These are phyloP conservation scores for Argyrosomus regius DNA, from an alignment of 2,797 vertebrate species.

Conservation along the genomic window DNA sequence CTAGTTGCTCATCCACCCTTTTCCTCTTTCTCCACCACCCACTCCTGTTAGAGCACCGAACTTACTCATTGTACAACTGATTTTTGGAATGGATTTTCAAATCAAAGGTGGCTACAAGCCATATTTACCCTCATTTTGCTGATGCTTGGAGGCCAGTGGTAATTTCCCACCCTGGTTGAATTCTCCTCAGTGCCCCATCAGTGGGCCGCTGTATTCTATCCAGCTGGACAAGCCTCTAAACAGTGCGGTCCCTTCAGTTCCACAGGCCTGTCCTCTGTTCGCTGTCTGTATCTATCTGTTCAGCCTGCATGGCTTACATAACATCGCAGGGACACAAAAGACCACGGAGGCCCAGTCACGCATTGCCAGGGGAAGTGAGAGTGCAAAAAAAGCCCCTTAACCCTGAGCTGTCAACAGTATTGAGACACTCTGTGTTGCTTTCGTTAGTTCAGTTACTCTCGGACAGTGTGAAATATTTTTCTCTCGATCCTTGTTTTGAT, in stretches of 20 bases:
- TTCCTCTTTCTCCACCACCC: slow-evolving; percentile 21
- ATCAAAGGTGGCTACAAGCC: background rate
- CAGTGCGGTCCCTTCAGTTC: slow-evolving; percentile 72
- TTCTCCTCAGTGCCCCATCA: slow-evolving; percentile 56
- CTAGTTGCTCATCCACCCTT: slow-evolving; percentile 18
- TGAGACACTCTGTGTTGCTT: slow-evolving; percentile 38
- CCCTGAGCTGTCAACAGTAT: slow-evolving; percentile 59
- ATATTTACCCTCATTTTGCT: slow-evolving; percentile 35
- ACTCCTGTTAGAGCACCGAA: background rate
- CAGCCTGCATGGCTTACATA: slow-evolving; percentile 73
- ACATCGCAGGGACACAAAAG: slow-evolving; percentile 72
- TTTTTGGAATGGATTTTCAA: slow-evolving; percentile 27
- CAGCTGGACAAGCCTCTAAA: slow-evolving; percentile 69
- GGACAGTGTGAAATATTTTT: slow-evolving; percentile 17
- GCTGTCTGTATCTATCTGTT: slow-evolving; percentile 58
- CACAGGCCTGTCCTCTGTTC: slow-evolving; percentile 70
- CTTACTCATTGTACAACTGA: background rate
- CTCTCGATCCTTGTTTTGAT: background rate
- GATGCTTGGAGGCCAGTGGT: slow-evolving; percentile 38
- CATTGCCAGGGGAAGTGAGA: slow-evolving; percentile 70
- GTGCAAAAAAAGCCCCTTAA: slow-evolving; percentile 64
- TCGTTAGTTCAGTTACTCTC: slow-evolving; percentile 14
- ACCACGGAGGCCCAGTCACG: slow-evolving; percentile 66
- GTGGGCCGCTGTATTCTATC: slow-evolving; percentile 61
- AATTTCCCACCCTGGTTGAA: slow-evolving; percentile 62